phyloP scores from a whole-genome alignment of 92 coral and sea anemone genomes.

The Epizoanthus rinbou region DNA sequence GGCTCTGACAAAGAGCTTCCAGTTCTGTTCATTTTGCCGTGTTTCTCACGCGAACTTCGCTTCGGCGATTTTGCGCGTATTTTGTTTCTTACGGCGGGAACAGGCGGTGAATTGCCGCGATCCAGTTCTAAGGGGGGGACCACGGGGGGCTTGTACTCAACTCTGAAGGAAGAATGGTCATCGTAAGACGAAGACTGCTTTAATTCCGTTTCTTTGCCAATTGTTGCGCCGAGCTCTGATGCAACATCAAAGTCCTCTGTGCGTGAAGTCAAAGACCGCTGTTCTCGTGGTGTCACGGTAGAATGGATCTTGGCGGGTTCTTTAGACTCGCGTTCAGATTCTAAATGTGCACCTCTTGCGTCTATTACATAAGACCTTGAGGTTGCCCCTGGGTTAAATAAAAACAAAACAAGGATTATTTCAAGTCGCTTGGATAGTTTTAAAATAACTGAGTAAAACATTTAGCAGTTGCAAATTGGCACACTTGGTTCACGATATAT shows the following conservation, averaged over 20 bases:
- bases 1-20: slow-evolving; percentile 66
- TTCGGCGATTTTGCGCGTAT: slow-evolving; percentile 41
- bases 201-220: slow-evolving; percentile 23
- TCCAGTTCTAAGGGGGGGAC: slow-evolving; percentile 65
- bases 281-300: background rate
- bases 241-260: background rate
- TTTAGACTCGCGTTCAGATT: background rate
- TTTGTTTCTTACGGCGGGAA: slow-evolving; percentile 55
- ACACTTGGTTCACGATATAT: too few relatives aligned
- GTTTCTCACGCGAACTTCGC: slow-evolving; percentile 42
- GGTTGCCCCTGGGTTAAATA: slow-evolving; percentile 16
- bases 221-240: slow-evolving; percentile 13
- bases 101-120: slow-evolving; percentile 69
- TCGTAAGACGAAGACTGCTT: slow-evolving; percentile 41
- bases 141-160: slow-evolving; percentile 25
- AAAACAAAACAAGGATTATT: background rate
- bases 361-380: slow-evolving; percentile 39
- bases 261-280: slow-evolving; percentile 1
- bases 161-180: slow-evolving; percentile 37
- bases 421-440: background rate
- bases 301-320: background rate
- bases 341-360: slow-evolving; percentile 27
- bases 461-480: too few relatives aligned
- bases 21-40: slow-evolving; percentile 46
- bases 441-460: too few relatives aligned